Base-by-base conservation (phyloP, 2,113 vertebrate genomes). In the Eulemur macaco region DNA sequence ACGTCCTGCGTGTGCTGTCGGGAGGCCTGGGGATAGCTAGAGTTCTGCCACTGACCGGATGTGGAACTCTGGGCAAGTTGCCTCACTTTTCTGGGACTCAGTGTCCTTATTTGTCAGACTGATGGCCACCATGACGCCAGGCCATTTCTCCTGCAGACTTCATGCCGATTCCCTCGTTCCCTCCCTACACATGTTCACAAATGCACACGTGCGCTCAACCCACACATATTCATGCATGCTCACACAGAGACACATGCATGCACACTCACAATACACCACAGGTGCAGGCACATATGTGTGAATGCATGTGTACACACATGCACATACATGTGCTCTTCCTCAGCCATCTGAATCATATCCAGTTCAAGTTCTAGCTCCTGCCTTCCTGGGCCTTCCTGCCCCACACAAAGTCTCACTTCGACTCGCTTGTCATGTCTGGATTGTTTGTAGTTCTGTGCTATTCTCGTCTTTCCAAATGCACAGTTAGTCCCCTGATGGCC, bases 1-100 rank as follows among this genome's bases (percentile, higher is more conserved):
- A 20, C 17, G 78, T 21, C 47, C 6, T 11, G 20, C 21, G 29
- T 0, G 0, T 6, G 14, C n/a, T 63, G 29, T 25, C 1, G 0
- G 29, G 42, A 63, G 52, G 34, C 60, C n/a, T 18, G 39, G 17
- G 8, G 13, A 8, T 17, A 74, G 21, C 37, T 85, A 34, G 23
- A 34, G 12, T 58, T 39, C 85, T 81, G 23, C 3, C 23, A 42
- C 25, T 34, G 39, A 89, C 25, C 10, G 15, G 4, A 66, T 78
- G 20, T 0, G 1, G 8, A 81, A 52, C 0, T 6, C 39, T 60
- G 34, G 45, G 39, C 18, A 13, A 42, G 60, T 18, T 42, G 25
- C n/a, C 17, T 84, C 27, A 17, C 25, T 21, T 93, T 66, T 8
- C 8, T 29, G 34, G 9, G 39, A 12, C n/a, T 73, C 50, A 7